These are phyloP conservation scores for Sparus aurata DNA, from an alignment of 2,797 vertebrate genomes.

Conservation along the genomic window DNA sequence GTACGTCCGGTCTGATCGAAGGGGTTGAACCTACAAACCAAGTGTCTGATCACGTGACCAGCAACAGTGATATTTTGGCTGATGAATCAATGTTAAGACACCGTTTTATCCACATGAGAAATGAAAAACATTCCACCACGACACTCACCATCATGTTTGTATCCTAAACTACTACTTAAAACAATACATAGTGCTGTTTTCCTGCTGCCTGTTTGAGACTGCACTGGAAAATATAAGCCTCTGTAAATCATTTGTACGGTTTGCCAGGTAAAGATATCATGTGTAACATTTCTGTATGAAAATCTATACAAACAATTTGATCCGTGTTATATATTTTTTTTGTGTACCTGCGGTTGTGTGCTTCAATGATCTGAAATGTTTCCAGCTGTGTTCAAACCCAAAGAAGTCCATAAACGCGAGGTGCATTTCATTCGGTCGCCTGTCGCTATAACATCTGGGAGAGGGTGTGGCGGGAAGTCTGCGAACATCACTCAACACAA, in stretches of 20 bases:
- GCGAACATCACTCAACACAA: no score
- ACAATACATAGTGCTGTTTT: not conserved
- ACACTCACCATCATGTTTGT: not conserved
- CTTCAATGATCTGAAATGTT: no score
- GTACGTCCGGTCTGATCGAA: slow-evolving; percentile 22
- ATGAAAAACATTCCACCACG: not conserved
- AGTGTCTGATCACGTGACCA: slow-evolving; percentile 25
- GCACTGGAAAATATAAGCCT: not conserved
- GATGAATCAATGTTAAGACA: not conserved
- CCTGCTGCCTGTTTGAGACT: not conserved
- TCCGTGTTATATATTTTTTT: no score
- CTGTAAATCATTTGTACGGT: not conserved
- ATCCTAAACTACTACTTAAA: not conserved
- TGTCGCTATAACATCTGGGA: no score
- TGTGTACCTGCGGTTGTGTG: no score
- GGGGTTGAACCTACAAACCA: slow-evolving; percentile 2
- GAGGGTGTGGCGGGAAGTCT: no score
- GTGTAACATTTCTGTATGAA: no score
- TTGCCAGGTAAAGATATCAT: not conserved
- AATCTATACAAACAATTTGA: no score
- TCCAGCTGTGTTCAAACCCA: no score
- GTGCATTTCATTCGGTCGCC: no score
- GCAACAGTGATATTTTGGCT: not conserved
- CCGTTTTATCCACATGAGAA: not conserved
- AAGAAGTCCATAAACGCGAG: no score